These are phyloP conservation scores for Alethe diademata DNA, from an alignment of 2,113 vertebrate species.

Conservation along the genomic window DNA sequence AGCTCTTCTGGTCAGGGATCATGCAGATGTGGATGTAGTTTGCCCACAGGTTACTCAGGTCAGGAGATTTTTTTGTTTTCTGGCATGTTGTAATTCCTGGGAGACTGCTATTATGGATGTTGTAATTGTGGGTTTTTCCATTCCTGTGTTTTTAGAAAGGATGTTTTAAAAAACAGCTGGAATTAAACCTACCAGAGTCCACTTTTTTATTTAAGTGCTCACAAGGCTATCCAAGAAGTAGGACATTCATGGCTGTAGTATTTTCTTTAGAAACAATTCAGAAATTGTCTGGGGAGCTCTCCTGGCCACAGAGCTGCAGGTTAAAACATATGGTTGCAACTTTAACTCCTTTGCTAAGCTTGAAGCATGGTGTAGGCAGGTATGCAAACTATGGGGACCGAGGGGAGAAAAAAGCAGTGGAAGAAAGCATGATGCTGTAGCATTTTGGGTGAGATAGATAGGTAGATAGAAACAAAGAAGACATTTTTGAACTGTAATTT, in stretches of 20 bases:
- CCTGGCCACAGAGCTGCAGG: background rate
- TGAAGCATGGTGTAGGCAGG: background rate
- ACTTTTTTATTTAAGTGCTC: background rate
- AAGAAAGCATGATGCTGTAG: background rate
- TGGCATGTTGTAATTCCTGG: background rate
- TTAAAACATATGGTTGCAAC: background rate
- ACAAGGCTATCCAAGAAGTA: background rate
- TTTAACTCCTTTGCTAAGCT: background rate
- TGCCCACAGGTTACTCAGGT: background rate
- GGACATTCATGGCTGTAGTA: background rate
- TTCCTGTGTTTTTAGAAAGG: background rate
- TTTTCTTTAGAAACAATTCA: background rate
- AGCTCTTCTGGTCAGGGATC: background rate
- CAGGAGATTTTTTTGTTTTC: background rate
- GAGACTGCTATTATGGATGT: background rate
- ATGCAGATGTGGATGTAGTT: background rate
- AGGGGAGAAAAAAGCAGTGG: background rate
- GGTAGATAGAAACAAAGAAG: background rate
- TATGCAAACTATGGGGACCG: fast-evolving
- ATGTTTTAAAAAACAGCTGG: background rate
- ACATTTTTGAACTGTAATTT: background rate
- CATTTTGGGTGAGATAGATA: background rate
- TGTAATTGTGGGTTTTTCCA: background rate
- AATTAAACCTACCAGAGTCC: background rate
- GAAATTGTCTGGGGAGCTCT: background rate